Evolutionary conservation across 2,797 vertebrate genomes (phyloP), one percentile per base, ranked within the genome.

Genomic region (Linurgus olivaceus): DNA sequence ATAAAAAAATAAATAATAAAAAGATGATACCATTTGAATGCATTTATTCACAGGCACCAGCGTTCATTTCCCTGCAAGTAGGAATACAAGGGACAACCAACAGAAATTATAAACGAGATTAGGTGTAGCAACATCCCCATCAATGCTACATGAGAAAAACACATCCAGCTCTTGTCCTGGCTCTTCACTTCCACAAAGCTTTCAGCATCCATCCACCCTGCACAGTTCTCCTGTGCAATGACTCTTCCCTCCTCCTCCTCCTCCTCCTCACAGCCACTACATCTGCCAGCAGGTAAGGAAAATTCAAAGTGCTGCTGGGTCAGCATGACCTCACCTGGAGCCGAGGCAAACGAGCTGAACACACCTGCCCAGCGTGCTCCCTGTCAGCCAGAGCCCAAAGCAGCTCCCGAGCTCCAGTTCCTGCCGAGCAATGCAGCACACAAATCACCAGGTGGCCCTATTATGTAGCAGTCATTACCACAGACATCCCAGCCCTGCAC

Each of bases 391-490:
- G 37, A 92, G 86, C 71, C 88, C 94, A 20, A 8, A 75, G 94
- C 1, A 73, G 94, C 86, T 88, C 67, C 83, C 1, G 25, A 85
- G 14, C 70, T 45, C n/a, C 9, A 12, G 83, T 1, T 85, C 90
- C 92, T 45, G 7, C 61, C 15, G 79, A 96, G 96, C 91, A 90
- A 55, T 95, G 94, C 91, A 73, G 89, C 87, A 73, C 91, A 78
- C 92, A 76, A 58, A 92, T 93, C 95, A 94, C 94, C 95, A 91
- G 94, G 95, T 87, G 88, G 93, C 96, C 86, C 94, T 18, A 86
- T 94, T 93, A 86, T 78, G 94, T 90, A 94, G 94, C 96, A 84
- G 78, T 94, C 96, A 93, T 83, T 81, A 62, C 72, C 78, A 54
- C 26, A 90, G 78, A 74, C 90, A 94, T 79, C 75, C 74, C 94